A percentile compares a stretch with the other conserved stretches of the same genome.
Evolutionary conservation across 2,113 vertebrate genomes (phyloP).

Genomic region (Arizona elegans): DNA sequence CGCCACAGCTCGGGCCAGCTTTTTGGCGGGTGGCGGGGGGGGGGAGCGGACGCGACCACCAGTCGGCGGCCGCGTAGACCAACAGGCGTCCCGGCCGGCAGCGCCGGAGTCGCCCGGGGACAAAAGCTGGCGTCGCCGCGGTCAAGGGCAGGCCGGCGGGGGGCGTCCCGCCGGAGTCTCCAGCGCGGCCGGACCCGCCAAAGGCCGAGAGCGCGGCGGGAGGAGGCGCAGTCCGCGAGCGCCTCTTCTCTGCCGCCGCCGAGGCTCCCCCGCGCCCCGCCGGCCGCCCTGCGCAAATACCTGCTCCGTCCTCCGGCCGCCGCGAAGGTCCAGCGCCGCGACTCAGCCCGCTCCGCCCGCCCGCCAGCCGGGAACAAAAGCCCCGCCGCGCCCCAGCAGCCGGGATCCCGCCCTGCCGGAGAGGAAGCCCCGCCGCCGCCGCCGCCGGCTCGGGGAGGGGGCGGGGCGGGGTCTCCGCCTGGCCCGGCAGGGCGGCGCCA

Average conservation of each 20-base stretch:
- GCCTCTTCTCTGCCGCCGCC: background rate
- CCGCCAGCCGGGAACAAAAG: background rate
- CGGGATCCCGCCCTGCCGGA: background rate
- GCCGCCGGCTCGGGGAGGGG: too few species aligned
- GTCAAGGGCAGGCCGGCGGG: background rate
- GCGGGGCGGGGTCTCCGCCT: background rate
- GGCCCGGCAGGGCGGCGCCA: fast-evolving
- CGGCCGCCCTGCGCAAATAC: background rate
- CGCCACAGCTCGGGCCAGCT: background rate
- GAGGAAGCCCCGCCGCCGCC: background rate
- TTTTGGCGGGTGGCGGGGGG: too few species aligned
- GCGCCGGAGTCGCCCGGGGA: background rate
- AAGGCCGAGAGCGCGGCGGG: background rate
- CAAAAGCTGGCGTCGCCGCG: background rate
- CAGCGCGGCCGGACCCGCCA: background rate
- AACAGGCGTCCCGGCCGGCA: background rate
- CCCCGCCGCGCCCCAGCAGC: background rate
- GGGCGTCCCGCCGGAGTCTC: too few species aligned
- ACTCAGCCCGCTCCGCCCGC: background rate
- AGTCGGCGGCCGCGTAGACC: background rate
- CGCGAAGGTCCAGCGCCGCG: background rate
- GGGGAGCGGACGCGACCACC: background rate
- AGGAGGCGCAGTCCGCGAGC: too few species aligned
- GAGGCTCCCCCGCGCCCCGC: background rate
- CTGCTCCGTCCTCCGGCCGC: background rate